These are phyloP conservation scores for Cylloceria caligata DNA, from an alignment of 2,888 invertebrate species.

Conservation along the genomic window DNA sequence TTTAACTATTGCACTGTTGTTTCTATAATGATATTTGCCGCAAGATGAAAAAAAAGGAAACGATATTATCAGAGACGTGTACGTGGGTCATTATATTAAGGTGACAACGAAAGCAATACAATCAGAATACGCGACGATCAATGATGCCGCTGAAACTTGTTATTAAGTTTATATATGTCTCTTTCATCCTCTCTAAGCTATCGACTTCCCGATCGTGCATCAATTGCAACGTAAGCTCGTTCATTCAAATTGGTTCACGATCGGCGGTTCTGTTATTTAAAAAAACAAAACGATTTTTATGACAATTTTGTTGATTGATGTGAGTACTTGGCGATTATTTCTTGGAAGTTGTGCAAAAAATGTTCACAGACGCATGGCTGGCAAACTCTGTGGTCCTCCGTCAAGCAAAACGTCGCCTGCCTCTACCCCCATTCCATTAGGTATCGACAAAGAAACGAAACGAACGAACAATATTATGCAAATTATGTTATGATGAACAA, in stretches of 20 bases:
- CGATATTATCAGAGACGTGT: slow-evolving; percentile 18
- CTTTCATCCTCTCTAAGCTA: neutral
- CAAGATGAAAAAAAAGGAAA: slow-evolving; percentile 28
- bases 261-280: neutral
- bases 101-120: slow-evolving; percentile 40
- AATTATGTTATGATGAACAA: slow-evolving; percentile 35
- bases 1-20: slow-evolving; percentile 57
- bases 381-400: slow-evolving; percentile 85
- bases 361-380: slow-evolving; percentile 85
- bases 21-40: slow-evolving; percentile 59
- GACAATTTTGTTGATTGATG: slow-evolving; percentile 28
- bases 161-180: slow-evolving; percentile 48
- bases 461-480: slow-evolving; percentile 55
- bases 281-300: slow-evolving; percentile 10
- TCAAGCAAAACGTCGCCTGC: slow-evolving; percentile 84
- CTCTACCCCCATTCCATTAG: slow-evolving; percentile 85
- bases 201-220: slow-evolving; percentile 7
- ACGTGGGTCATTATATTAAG: slow-evolving; percentile 25
- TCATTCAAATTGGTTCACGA: slow-evolving; percentile 13
- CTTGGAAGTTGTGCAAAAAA: slow-evolving; percentile 82
- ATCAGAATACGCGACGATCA: slow-evolving; percentile 39
- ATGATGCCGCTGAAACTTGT: slow-evolving; percentile 47
- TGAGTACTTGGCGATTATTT: slow-evolving; percentile 58
- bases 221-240: slow-evolving; percentile 8
- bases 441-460: slow-evolving; percentile 78